Evolutionary conservation across 1,140 invertebrate species (phyloP).

Genomic region (Lerema accius): DNA sequence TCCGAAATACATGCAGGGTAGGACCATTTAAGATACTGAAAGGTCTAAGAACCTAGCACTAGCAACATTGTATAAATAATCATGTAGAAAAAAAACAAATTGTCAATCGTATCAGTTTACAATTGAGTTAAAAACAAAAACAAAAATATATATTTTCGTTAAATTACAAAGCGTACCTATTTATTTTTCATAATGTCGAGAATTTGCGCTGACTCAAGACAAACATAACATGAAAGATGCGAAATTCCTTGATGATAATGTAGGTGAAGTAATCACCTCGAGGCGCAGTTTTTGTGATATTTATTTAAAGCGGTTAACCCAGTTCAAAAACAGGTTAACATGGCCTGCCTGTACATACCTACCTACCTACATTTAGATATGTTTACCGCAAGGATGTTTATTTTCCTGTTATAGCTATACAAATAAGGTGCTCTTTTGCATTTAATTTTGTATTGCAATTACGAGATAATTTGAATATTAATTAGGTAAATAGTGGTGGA

Average conservation of each 20-base stretch:
- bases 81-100: no score
- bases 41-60: no score
- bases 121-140: no score
- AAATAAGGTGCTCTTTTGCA: slow-evolving; percentile 29
- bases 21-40: no score
- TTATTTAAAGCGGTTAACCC: slow-evolving; percentile 38
- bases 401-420: slow-evolving; percentile 27
- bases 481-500: slow-evolving; percentile 3
- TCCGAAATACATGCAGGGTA: no score
- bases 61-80: no score
- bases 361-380: slow-evolving; percentile 12
- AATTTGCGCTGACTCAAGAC: background rate
- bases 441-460: slow-evolving; percentile 24
- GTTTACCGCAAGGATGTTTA: slow-evolving; percentile 12
- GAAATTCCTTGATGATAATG: slow-evolving; percentile 26
- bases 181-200: background rate
- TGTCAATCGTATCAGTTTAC: no score
- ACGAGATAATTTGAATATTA: slow-evolving; percentile 27
- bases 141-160: no score
- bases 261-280: slow-evolving; percentile 22
- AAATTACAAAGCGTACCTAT: background rate
- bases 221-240: slow-evolving; percentile 4
- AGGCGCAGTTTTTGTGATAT: slow-evolving; percentile 27
- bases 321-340: slow-evolving; percentile 41
- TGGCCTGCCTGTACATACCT: slow-evolving; percentile 26